These are phyloP conservation scores for Horisme vitalbata DNA, from an alignment of 2,888 invertebrate species.

Conservation along the genomic window DNA sequence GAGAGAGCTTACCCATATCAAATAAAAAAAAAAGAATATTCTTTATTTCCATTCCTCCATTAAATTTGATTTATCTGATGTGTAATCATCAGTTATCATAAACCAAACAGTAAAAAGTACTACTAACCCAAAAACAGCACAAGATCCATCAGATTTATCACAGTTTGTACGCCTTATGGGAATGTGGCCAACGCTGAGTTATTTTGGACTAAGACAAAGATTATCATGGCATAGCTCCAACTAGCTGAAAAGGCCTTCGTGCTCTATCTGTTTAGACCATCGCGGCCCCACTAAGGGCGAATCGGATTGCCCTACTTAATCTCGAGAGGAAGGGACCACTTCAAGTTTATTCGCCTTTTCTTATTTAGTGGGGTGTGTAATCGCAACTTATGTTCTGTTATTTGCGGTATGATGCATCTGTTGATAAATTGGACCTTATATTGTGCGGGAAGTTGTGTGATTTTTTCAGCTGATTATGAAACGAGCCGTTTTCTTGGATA, in stretches of 20 bases:
- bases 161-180: constrained; percentile 26
- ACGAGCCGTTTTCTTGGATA: no score
- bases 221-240: constrained; percentile 33
- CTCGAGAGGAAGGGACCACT: constrained; percentile 24
- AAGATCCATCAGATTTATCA: constrained; percentile 20
- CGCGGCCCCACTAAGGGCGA: constrained; percentile 21
- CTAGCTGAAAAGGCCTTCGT: constrained; percentile 24
- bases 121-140: constrained; percentile 6
- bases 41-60: no score
- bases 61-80: no score
- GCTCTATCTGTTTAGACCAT: constrained; percentile 34
- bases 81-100: no score
- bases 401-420: no score
- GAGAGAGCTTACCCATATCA: no score
- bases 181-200: constrained; percentile 29
- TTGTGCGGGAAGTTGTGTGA: no score
- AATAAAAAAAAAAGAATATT: no score
- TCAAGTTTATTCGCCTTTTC: constrained; percentile 21
- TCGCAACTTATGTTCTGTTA: constrained; percentile 6
- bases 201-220: constrained; percentile 25
- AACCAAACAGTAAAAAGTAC: no score
- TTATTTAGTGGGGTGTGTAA: constrained; percentile 23
- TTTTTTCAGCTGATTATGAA: no score
- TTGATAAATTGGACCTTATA: no score
- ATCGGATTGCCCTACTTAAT: constrained; percentile 27